A percentile compares a stretch with the other conserved stretches of the same genome.
Evolutionary conservation across 2,113 vertebrate genomes (phyloP).

Genomic region (Mirounga angustirostris): DNA sequence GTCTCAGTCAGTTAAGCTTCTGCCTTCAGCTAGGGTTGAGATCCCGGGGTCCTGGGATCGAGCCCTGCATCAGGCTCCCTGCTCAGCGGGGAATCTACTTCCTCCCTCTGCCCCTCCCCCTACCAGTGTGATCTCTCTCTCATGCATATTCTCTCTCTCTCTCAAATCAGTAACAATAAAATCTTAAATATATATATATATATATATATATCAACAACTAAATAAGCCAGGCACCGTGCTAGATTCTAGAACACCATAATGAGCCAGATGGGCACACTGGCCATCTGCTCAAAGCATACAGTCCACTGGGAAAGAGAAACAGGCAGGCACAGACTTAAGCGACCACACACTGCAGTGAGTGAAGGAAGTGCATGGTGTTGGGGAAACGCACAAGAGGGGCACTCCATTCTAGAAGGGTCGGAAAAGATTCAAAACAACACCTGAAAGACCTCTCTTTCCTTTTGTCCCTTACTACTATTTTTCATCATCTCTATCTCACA

Average conservation of each 20-base stretch:
- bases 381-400: fast-evolving
- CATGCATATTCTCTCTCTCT: background rate
- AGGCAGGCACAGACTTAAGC: too few species aligned
- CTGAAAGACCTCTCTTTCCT: background rate
- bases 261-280: background rate
- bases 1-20: background rate
- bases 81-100: background rate
- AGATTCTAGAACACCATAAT: background rate
- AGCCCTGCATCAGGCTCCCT: background rate
- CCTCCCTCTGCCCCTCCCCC: background rate
- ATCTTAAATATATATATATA: background rate
- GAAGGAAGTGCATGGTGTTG: fast-evolving
- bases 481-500: background rate
- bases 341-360: background rate
- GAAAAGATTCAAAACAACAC: background rate
- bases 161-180: background rate
- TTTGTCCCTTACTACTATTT: background rate
- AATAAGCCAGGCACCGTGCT: background rate
- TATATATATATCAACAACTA: background rate
- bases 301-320: background rate
- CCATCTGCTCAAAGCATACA: background rate
- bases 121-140: background rate
- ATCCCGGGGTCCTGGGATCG: background rate
- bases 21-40: background rate
- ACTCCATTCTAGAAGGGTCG: background rate